Evolutionary conservation across 2,797 vertebrate genomes (phyloP).

Genomic region (Lepilemur ruficaudatus): DNA sequence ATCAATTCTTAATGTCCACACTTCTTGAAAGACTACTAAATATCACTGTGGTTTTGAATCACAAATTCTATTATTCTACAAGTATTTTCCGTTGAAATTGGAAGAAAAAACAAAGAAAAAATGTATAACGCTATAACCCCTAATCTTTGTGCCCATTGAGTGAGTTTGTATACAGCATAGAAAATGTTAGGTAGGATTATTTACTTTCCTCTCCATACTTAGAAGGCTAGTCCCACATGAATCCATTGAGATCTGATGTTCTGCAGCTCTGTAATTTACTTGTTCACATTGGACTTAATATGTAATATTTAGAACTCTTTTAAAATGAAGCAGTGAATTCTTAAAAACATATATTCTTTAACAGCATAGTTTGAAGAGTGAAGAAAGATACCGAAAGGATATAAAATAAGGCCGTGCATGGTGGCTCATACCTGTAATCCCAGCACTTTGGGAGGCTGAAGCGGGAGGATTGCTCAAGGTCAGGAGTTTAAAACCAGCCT

Average conservation of each 20-base stretch:
- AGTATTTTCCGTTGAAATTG: background rate
- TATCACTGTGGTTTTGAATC: background rate
- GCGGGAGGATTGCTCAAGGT: too few relatives aligned
- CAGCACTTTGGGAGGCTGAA: too few relatives aligned
- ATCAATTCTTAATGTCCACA: background rate
- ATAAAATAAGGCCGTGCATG: background rate
- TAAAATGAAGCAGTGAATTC: background rate
- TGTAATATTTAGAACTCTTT: background rate
- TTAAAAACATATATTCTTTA: background rate
- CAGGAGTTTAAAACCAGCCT: too few relatives aligned
- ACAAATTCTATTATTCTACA: background rate
- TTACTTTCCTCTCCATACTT: background rate
- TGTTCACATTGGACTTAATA: background rate
- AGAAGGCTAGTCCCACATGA: background rate
- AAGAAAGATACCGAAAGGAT: background rate
- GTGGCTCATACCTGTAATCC: too few relatives aligned
- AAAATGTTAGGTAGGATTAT: background rate
- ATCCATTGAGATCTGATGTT: background rate
- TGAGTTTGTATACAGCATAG: background rate
- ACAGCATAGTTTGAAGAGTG: background rate
- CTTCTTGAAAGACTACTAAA: background rate
- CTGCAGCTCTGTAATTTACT: background rate
- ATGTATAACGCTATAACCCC: background rate
- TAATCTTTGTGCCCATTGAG: background rate
- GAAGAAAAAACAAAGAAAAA: background rate